phyloP scores from a whole-genome alignment of 37 sponge, comb jelly and placozoan species.

The Crambe crambe region DNA sequence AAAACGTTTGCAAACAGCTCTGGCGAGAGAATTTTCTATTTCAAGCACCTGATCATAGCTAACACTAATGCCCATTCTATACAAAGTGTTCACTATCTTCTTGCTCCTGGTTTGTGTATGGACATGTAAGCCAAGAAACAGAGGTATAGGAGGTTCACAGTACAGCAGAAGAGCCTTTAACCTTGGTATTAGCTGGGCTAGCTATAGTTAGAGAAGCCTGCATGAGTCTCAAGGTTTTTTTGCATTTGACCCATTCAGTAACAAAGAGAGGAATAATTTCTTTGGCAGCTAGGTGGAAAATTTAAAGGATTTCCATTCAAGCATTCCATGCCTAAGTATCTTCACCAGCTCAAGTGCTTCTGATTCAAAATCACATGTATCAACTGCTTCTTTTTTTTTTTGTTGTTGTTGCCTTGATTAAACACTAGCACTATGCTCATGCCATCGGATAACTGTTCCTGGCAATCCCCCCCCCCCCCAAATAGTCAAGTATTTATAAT shows the following conservation, averaged over 20 bases:
- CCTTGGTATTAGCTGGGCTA: not conserved
- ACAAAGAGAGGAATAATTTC: not conserved
- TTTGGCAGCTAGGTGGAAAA: not conserved
- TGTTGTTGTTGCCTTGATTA: not conserved
- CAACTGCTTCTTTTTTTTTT: not conserved
- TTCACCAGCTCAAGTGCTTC: not conserved
- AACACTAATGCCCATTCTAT: not conserved
- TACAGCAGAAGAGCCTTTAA: too few species aligned
- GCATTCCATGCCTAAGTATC: not conserved
- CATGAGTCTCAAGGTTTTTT: not conserved
- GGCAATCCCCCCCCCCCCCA: not conserved
- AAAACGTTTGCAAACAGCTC: not conserved
- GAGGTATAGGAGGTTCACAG: not conserved
- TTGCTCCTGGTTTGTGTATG: constrained; percentile 12
- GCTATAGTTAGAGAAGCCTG: constrained; percentile 1
- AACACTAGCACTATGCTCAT: constrained; percentile 5
- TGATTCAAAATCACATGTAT: constrained; percentile 1
- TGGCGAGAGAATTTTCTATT: not conserved
- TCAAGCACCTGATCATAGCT: constrained; percentile 4
- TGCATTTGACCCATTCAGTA: not conserved
- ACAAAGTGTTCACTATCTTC: constrained; percentile 8
- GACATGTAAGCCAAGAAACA: not conserved
- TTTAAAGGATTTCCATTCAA: not conserved
- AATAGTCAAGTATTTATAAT: not conserved
- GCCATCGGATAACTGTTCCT: constrained; percentile 6